These are phyloP conservation scores for Tholera decimalis DNA, from an alignment of 2,888 invertebrate species.

Conservation along the genomic window DNA sequence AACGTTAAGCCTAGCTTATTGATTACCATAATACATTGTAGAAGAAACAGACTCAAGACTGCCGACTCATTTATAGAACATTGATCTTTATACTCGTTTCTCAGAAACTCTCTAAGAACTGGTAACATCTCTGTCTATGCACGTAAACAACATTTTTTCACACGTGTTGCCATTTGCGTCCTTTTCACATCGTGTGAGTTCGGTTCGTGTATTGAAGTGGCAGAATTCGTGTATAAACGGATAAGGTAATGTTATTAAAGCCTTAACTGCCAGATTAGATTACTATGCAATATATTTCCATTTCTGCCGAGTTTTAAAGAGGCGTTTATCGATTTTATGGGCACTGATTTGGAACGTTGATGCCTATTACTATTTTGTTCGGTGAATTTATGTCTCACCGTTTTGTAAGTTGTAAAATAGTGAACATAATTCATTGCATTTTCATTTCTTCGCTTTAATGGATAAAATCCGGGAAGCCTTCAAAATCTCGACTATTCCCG, in stretches of 20 bases:
- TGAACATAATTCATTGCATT: neutral
- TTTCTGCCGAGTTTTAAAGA: slow-evolving; percentile 43
- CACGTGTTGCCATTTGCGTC: slow-evolving; percentile 46
- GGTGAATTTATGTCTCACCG: slow-evolving; percentile 35
- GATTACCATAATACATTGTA: slow-evolving; percentile 61
- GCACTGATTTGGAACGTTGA: slow-evolving; percentile 42
- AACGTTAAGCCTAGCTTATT: slow-evolving; percentile 24
- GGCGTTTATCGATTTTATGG: slow-evolving; percentile 54
- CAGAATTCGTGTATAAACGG: slow-evolving; percentile 56
- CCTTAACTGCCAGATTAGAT: slow-evolving; percentile 51
- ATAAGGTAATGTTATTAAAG: slow-evolving; percentile 57
- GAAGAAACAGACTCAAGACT: slow-evolving; percentile 37
- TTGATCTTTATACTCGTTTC: slow-evolving; percentile 64
- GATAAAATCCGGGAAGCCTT: slow-evolving; percentile 2
- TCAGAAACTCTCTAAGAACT: slow-evolving; percentile 39
- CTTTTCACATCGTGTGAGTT: slow-evolving; percentile 48
- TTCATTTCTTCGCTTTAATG: neutral
- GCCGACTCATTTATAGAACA: slow-evolving; percentile 62
- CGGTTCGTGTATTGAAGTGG: slow-evolving; percentile 56
- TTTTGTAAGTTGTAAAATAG: slow-evolving; percentile 26
- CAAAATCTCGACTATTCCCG: slow-evolving; percentile 10
- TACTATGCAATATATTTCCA: slow-evolving; percentile 55
- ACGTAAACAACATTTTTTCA: slow-evolving; percentile 60
- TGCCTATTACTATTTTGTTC: slow-evolving; percentile 16
- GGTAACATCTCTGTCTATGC: slow-evolving; percentile 30